Evolutionary conservation across 1,140 invertebrate genomes (phyloP).

Genomic region (Macrobrachium nipponense): DNA sequence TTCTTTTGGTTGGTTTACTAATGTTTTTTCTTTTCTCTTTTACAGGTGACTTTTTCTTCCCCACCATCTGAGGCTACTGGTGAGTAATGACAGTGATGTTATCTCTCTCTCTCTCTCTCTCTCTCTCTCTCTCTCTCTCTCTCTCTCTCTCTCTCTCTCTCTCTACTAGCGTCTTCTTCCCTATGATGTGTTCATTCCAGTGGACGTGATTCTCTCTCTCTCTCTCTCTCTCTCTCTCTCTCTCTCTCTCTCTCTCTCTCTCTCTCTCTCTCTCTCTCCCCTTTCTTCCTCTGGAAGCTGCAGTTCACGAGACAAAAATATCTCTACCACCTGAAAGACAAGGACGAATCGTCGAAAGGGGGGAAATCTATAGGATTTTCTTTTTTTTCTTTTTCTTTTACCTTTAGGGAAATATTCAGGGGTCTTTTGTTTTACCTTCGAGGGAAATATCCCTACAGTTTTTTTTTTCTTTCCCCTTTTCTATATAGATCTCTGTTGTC

Average conservation of each 20-base stretch:
- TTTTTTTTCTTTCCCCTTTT: too few species aligned
- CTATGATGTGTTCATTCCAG: background rate
- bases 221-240: background rate
- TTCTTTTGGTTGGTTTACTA: background rate
- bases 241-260: background rate
- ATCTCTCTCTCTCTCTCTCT: slow-evolving; percentile 3
- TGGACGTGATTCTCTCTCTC: background rate
- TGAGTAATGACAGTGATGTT: background rate
- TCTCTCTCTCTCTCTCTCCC: background rate
- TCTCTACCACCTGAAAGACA: too few species aligned
- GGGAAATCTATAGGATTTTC: too few species aligned
- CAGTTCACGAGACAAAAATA: too few species aligned
- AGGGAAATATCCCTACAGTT: too few species aligned
- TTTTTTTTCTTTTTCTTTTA: too few species aligned
- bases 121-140: background rate
- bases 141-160: background rate
- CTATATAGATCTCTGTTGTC: too few species aligned
- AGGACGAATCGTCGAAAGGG: too few species aligned
- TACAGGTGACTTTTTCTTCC: background rate
- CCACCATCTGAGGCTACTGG: background rate
- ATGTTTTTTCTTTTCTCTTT: background rate
- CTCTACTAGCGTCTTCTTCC: background rate
- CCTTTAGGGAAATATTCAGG: too few species aligned
- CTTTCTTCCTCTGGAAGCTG: background rate
- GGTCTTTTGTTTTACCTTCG: too few species aligned